A percentile compares a stretch with the other conserved stretches of the same genome.
Conservation (phyloP, 1,140 invertebrate genomes). For the Lerema accius region DNA sequence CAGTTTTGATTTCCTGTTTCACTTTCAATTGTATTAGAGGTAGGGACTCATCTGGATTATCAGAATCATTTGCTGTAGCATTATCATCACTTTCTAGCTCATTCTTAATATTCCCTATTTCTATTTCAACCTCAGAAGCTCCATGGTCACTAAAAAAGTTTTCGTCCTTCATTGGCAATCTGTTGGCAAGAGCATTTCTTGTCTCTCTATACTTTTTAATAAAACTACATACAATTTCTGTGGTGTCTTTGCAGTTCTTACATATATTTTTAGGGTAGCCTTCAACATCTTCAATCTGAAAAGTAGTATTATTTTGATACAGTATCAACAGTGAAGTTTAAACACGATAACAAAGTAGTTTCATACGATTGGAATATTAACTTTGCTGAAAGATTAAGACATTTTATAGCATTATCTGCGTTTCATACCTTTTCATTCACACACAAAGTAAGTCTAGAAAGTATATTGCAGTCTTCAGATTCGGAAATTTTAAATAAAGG, state of each 20-base stretch:
- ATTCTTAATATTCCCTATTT: conserved; percentile 49
- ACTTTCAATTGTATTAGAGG: conserved; percentile 44
- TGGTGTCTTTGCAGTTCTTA: conserved; percentile 52
- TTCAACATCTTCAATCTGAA: conserved; percentile 67
- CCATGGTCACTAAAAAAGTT: conserved; percentile 37
- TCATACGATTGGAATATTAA: conserved; percentile 15
- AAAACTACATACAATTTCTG: conserved; percentile 55
- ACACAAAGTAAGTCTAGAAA: conserved; percentile 53
- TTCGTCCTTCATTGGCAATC: conserved; percentile 59
- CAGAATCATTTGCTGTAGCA: conserved; percentile 31
- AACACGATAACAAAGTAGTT: conserved; percentile 6
- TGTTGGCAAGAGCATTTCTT: conserved; percentile 55
- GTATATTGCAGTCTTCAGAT: conserved; percentile 39
- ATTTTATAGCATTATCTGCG: no score
- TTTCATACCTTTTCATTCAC: conserved; percentile 60
- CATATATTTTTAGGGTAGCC: conserved; percentile 67
- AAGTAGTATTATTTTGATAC: conserved; percentile 20
- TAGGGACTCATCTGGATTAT: conserved; percentile 35
- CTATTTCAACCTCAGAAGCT: conserved; percentile 42
- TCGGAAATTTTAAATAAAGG: conserved; percentile 59
- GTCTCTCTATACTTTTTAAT: conserved; percentile 64
- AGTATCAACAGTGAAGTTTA: background rate
- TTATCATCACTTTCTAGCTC: conserved; percentile 42
- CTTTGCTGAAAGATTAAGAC: no score
- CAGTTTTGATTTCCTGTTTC: conserved; percentile 34